phyloP scores from a whole-genome alignment of 2,113 vertebrate species.

The Misgurnus mizolepis region DNA sequence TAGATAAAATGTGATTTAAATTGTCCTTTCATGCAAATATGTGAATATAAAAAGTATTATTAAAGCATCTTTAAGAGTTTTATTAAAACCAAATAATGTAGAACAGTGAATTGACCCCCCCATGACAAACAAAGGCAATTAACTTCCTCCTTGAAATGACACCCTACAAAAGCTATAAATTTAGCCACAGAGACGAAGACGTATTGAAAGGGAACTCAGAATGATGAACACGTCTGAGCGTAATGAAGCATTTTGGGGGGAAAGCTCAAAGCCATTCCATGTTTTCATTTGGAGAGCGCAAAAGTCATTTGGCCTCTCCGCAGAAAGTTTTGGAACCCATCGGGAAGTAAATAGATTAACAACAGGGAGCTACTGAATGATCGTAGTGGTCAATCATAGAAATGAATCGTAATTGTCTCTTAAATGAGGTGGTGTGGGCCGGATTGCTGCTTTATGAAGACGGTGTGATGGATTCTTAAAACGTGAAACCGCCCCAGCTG shows the following conservation, averaged over 20 bases:
- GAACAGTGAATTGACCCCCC: neutral
- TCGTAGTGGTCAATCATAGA: conserved; percentile 67
- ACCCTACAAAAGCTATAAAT: neutral
- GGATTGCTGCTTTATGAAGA: conserved; percentile 55
- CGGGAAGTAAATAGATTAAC: conserved; percentile 61
- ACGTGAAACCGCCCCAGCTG: conserved; percentile 49
- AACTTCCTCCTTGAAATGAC: conserved; percentile 29
- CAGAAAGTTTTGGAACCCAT: conserved; percentile 60
- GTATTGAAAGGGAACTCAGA: neutral
- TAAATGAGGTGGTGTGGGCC: conserved; percentile 55
- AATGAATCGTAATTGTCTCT: conserved; percentile 56
- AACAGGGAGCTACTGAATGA: conserved; percentile 62
- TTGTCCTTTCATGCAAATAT: conserved; percentile 4
- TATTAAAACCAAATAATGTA: conserved; percentile 1
- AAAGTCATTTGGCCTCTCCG: conserved; percentile 45
- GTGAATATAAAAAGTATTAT: conserved; percentile 9
- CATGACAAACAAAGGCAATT: conserved; percentile 28
- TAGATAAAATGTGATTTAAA: conserved; percentile 25
- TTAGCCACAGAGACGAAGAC: conserved; percentile 1
- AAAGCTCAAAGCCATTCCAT: conserved; percentile 35
- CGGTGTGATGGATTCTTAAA: conserved; percentile 50
- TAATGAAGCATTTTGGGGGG: conserved; percentile 32
- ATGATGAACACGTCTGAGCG: conserved; percentile 25
- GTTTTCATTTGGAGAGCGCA: conserved; percentile 12
- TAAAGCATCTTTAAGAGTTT: neutral